A percentile compares a stretch with the other conserved stretches of the same genome.
Evolutionary conservation across 1,140 invertebrate species (phyloP).

Genomic region (Cydia amplana): DNA sequence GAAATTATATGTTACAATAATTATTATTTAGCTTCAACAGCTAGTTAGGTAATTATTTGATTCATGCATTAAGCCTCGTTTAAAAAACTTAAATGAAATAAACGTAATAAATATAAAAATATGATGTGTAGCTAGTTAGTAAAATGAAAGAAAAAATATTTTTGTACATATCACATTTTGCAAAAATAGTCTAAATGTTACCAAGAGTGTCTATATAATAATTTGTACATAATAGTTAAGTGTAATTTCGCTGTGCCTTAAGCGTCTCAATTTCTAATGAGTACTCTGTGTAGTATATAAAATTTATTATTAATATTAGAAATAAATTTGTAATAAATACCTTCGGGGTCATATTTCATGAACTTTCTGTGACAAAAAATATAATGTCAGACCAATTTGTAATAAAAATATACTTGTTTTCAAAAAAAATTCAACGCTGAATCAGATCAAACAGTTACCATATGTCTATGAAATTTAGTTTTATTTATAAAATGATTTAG

Average conservation of each 20-base stretch:
- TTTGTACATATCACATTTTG: slow-evolving; percentile 79
- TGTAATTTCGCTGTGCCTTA: slow-evolving; percentile 77
- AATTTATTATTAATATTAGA: slow-evolving; percentile 40
- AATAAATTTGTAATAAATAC: slow-evolving; percentile 61
- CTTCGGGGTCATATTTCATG: slow-evolving; percentile 9
- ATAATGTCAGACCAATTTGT: slow-evolving; percentile 14
- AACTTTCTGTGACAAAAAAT: slow-evolving; percentile 18
- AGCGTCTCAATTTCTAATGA: slow-evolving; percentile 76
- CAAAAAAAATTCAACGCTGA: background rate
- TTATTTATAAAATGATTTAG: background rate
- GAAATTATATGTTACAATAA: no score
- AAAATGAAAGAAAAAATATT: slow-evolving; percentile 66
- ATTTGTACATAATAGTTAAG: slow-evolving; percentile 61
- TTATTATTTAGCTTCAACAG: background rate
- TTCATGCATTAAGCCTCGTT: slow-evolving; percentile 19
- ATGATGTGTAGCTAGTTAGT: slow-evolving; percentile 51
- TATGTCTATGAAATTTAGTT: background rate
- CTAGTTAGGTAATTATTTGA: background rate
- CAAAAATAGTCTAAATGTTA: slow-evolving; percentile 67
- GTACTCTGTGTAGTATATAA: slow-evolving; percentile 58
- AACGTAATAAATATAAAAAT: slow-evolving; percentile 34
- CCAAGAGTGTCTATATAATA: slow-evolving; percentile 67
- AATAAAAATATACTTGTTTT: background rate
- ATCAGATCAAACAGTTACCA: background rate
- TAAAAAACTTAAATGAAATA: slow-evolving; percentile 45